These are phyloP conservation scores for Odontesthes bonariensis DNA, from an alignment of 2,113 vertebrate species.

Conservation along the genomic window DNA sequence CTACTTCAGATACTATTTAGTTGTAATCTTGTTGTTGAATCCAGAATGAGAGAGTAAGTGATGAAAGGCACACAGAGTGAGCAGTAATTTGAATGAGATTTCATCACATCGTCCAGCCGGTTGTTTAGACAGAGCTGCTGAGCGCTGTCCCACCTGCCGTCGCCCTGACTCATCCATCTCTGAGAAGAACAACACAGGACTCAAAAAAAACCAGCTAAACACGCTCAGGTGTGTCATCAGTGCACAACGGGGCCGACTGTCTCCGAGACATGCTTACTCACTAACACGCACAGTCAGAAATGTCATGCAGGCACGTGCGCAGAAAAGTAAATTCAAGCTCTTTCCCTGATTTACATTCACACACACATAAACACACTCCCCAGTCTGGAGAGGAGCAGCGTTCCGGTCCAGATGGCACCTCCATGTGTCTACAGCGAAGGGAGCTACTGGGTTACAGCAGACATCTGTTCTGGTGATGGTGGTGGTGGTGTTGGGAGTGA, in stretches of 20 bases:
- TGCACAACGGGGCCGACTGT: slow-evolving; percentile 66
- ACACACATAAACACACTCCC: slow-evolving; percentile 54
- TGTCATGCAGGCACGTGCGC: slow-evolving; percentile 30
- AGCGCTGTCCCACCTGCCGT: slow-evolving; percentile 67
- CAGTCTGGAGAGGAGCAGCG: slow-evolving; percentile 81
- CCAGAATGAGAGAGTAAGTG: slow-evolving; percentile 28
- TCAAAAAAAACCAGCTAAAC: slow-evolving; percentile 71
- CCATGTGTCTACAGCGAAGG: slow-evolving; percentile 86
- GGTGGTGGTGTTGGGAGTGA: slow-evolving; percentile 74
- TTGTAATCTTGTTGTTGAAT: slow-evolving; percentile 50
- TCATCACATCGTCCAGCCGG: slow-evolving; percentile 38
- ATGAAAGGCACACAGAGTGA: slow-evolving; percentile 28
- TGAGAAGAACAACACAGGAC: slow-evolving; percentile 61
- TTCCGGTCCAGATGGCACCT: slow-evolving; percentile 85
- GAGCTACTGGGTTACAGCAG: slow-evolving; percentile 87
- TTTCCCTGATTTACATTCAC: slow-evolving; percentile 67
- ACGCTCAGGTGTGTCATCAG: slow-evolving; percentile 79
- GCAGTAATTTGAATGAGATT: slow-evolving; percentile 23
- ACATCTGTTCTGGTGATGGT: slow-evolving; percentile 86
- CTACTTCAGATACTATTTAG: background rate
- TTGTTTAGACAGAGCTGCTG: slow-evolving; percentile 63
- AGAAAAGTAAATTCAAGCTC: slow-evolving; percentile 51
- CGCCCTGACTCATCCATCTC: slow-evolving; percentile 49
- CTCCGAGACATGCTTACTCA: slow-evolving; percentile 68
- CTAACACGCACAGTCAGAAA: slow-evolving; percentile 46